These are phyloP conservation scores for Phenganax marumi DNA, from an alignment of 92 coral and sea anemone genomes.

Conservation along the genomic window DNA sequence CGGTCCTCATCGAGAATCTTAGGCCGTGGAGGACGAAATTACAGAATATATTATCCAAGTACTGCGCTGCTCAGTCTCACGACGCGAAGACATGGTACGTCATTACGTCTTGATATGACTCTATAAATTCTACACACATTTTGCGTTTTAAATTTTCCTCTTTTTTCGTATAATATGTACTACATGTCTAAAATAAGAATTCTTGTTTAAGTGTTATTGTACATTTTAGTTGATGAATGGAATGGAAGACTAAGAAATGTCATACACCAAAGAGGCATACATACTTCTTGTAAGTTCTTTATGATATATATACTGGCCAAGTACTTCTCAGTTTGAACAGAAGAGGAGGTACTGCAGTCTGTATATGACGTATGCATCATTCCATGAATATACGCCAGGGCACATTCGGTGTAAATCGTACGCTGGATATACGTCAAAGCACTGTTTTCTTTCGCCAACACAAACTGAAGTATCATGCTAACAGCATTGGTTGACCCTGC, in stretches of 20 bases:
- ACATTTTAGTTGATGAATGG: constrained; percentile 1
- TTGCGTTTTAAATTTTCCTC: neutral
- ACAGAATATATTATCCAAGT: constrained; percentile 12
- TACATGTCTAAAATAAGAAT: no score
- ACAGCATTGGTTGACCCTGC: no score
- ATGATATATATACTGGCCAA: neutral
- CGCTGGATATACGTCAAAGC: no score
- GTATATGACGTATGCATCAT: no score
- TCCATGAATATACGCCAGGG: no score
- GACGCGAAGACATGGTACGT: constrained; percentile 26
- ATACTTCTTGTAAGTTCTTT: constrained; percentile 35
- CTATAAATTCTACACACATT: neutral
- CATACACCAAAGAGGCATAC: neutral
- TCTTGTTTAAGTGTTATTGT: neutral
- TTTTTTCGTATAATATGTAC: no score
- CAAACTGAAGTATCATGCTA: no score
- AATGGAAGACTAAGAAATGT: neutral
- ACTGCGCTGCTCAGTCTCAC: neutral
- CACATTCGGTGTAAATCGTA: no score
- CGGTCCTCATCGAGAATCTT: constrained; percentile 19
- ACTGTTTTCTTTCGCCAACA: no score
- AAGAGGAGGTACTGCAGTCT: no score
- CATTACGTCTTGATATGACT: neutral
- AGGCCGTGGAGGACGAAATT: constrained; percentile 18
- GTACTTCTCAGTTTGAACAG: no score